Conservation (phyloP, 2,113 vertebrate genomes). For the Phylloscopus whistleri region DNA sequence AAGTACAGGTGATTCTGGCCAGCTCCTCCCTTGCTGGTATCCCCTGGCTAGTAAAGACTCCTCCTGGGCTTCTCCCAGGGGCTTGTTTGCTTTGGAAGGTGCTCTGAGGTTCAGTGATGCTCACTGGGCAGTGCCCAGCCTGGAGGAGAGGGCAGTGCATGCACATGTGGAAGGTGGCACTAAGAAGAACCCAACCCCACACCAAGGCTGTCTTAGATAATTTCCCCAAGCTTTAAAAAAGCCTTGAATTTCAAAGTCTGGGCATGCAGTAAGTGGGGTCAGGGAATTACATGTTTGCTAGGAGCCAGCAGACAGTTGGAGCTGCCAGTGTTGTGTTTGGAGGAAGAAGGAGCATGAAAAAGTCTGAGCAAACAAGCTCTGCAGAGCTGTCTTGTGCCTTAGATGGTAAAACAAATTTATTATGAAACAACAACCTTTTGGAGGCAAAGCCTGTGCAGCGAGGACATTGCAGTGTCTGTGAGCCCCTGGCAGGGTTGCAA, state of each 20-base stretch:
- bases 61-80: conserved; percentile 23
- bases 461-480: neutral
- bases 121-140: neutral
- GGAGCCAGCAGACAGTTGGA: conserved; percentile 44
- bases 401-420: conserved; percentile 44
- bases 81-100: conserved; percentile 48
- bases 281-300: neutral
- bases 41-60: neutral
- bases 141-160: neutral
- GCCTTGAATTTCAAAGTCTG: neutral
- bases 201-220: neutral
- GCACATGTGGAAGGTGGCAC: neutral
- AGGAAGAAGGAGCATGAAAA: neutral
- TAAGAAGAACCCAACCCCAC: neutral
- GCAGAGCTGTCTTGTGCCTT: neutral
- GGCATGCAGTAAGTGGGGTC: neutral
- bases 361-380: conserved; percentile 53
- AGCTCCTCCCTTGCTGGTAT: neutral
- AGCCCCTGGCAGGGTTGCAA: neutral
- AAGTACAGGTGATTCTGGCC: conserved; percentile 63
- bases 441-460: neutral
- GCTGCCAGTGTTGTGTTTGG: conserved; percentile 62
- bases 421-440: conserved; percentile 18
- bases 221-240: neutral
- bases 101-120: neutral